Evolutionary conservation across 2,113 vertebrate genomes (phyloP).

Genomic region (Pseudolaguvia tuberculata): DNA sequence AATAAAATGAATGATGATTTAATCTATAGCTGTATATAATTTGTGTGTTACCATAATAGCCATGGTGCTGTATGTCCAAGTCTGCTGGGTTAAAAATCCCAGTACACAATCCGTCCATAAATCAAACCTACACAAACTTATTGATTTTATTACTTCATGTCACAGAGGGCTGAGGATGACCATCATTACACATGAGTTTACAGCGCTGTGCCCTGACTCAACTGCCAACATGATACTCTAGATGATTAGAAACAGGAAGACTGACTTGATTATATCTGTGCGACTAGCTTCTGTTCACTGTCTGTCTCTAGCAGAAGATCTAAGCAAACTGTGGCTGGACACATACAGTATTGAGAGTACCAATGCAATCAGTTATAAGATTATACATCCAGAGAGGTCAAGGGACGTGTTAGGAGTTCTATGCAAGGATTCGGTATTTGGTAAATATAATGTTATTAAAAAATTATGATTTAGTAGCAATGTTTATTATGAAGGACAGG

Average conservation of each 20-base stretch:
- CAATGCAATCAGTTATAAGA: background rate
- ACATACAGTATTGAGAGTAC: background rate
- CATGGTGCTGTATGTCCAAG: background rate
- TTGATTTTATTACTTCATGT: constrained; percentile 55
- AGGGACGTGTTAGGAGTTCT: background rate
- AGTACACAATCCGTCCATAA: background rate
- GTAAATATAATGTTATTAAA: background rate
- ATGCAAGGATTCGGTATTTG: background rate
- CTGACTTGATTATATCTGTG: constrained; percentile 41
- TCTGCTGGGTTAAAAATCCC: constrained; percentile 18
- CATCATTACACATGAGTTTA: constrained; percentile 58
- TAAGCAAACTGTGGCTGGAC: constrained; percentile 16
- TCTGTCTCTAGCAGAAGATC: constrained; percentile 19
- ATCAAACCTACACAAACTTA: constrained; percentile 29
- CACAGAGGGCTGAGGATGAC: constrained; percentile 29
- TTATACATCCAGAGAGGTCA: background rate
- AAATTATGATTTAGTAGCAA: background rate
- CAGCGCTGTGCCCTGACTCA: constrained; percentile 42
- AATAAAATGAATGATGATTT: background rate
- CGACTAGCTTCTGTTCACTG: constrained; percentile 26
- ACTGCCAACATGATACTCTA: constrained; percentile 52
- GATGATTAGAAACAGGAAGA: constrained; percentile 53
- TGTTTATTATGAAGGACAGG: background rate
- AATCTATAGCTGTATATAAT: background rate
- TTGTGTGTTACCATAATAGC: background rate